Percentiles rank a stretch among this genome's conserved stretches.
These are phyloP conservation scores for Montifringilla adamsi DNA, from an alignment of 2,113 vertebrate genomes.

Conservation along the genomic window DNA sequence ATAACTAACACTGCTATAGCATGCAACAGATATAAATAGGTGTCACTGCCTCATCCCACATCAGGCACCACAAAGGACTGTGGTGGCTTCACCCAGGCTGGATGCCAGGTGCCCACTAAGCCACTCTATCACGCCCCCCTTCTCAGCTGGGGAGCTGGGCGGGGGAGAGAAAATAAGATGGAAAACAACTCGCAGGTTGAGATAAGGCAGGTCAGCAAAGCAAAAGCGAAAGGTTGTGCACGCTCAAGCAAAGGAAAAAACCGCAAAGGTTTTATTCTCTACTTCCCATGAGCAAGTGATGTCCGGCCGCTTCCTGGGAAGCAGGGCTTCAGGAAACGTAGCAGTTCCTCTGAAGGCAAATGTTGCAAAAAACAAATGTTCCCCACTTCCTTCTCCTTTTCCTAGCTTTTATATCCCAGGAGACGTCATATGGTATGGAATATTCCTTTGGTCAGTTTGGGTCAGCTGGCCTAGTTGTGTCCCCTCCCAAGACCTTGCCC, in stretches of 20 bases:
- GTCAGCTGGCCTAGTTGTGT: not conserved
- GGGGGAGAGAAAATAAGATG: not conserved
- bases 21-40: not conserved
- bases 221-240: accelerated
- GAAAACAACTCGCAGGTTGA: not conserved
- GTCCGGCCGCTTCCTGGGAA: not conserved
- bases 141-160: not conserved
- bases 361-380: not conserved
- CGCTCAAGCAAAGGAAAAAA: not conserved
- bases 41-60: not conserved
- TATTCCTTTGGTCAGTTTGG: not conserved
- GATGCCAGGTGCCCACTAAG: not conserved
- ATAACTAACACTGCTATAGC: not conserved
- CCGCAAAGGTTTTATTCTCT: not conserved
- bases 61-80: not conserved
- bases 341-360: not conserved
- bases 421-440: not conserved
- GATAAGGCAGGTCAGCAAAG: not conserved
- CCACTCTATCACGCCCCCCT: not conserved
- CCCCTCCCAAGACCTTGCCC: not conserved
- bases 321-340: not conserved
- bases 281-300: not conserved
- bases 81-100: not conserved
- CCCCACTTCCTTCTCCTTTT: not conserved
- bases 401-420: not conserved